Conservation (phyloP, 2,888 invertebrate genomes). For the Platerodrilus igneus region DNA sequence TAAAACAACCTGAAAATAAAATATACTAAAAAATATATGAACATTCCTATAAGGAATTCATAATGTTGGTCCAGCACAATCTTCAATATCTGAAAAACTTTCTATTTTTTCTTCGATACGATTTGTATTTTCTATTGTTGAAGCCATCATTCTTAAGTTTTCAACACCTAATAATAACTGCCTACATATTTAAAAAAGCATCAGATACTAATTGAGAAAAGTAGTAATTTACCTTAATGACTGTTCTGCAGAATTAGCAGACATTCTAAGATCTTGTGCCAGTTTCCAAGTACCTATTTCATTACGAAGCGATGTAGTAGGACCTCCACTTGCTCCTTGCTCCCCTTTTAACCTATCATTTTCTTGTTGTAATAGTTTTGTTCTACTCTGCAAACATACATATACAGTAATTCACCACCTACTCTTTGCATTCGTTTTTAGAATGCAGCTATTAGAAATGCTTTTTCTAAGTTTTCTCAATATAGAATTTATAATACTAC, state of each 20-base stretch:
- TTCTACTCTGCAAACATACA: constrained; percentile 50
- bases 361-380: constrained; percentile 51
- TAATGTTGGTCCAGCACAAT: constrained; percentile 52
- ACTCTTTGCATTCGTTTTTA: too few species aligned
- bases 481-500: too few species aligned
- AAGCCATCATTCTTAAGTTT: constrained; percentile 61
- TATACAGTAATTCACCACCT: too few species aligned
- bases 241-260: constrained; percentile 61
- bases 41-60: constrained; percentile 30
- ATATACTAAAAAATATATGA: constrained; percentile 11
- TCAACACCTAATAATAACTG: constrained; percentile 64
- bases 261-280: constrained; percentile 57
- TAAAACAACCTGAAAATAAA: constrained; percentile 13
- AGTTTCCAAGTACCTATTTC: constrained; percentile 50
- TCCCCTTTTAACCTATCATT: constrained; percentile 50
- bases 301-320: constrained; percentile 35
- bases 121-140: constrained; percentile 58
- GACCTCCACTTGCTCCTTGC: constrained; percentile 48
- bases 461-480: too few species aligned
- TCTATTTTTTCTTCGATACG: constrained; percentile 53
- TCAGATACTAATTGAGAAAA: constrained; percentile 9
- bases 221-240: constrained; percentile 54
- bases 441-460: too few species aligned
- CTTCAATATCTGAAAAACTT: constrained; percentile 48
- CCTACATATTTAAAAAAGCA: constrained; percentile 44